phyloP scores from a whole-genome alignment of 2,888 invertebrate species.

The Phaedon cochleariae region DNA sequence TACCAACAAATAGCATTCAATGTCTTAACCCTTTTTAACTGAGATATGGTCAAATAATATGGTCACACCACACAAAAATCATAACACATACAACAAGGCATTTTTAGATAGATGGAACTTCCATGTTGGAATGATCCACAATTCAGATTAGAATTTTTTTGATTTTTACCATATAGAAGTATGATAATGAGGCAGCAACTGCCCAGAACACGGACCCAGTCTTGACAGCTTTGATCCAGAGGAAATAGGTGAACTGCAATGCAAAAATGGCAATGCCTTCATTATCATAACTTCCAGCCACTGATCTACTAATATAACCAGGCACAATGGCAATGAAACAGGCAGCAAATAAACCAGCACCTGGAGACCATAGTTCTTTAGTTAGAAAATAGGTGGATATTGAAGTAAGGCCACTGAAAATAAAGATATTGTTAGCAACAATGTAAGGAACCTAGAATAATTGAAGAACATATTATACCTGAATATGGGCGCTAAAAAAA shows the following conservation, averaged over 20 bases:
- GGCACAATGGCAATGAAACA: conserved; percentile 99
- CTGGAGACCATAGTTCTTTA: conserved; percentile 96
- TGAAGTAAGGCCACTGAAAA: conserved; percentile 92
- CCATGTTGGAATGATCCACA: background rate
- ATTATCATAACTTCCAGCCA: conserved; percentile 99
- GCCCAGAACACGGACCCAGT: conserved; percentile 98
- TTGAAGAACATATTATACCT: conserved; percentile 66
- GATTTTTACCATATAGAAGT: conserved; percentile 95
- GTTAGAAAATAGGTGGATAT: conserved; percentile 97
- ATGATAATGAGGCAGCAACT: conserved; percentile 90
- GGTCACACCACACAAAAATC: too few relatives aligned
- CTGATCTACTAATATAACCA: conserved; percentile 98
- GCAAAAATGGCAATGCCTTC: conserved; percentile 99
- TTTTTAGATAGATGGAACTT: too few relatives aligned
- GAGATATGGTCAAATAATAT: too few relatives aligned
- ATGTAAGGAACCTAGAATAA: background rate
- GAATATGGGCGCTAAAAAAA: conserved; percentile 97
- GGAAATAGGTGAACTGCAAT: conserved; percentile 95
- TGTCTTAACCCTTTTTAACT: too few relatives aligned
- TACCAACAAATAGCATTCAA: too few relatives aligned
- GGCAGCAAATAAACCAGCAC: conserved; percentile 97
- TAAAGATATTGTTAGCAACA: conserved; percentile 2
- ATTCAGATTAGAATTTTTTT: background rate
- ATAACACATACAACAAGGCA: too few relatives aligned
- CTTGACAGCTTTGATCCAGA: conserved; percentile 98